phyloP scores from a whole-genome alignment of 2,888 invertebrate species.

The Bibio marci region DNA sequence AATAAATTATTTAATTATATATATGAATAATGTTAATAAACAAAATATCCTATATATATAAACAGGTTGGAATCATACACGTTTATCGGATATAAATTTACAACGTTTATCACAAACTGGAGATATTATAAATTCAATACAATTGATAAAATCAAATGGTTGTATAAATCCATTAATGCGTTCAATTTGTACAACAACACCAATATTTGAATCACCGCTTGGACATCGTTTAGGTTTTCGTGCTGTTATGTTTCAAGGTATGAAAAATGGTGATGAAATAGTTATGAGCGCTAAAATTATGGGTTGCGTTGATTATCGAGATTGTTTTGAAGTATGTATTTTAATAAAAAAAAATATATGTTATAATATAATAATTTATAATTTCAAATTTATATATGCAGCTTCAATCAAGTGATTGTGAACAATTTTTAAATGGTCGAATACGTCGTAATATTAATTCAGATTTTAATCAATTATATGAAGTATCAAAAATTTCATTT shows the following conservation, averaged over 20 bases:
- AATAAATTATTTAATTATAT: too few relatives aligned
- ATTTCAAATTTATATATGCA: too few relatives aligned
- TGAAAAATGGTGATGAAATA: constrained; percentile 38
- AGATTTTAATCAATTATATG: constrained; percentile 12
- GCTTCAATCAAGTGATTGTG: too few relatives aligned
- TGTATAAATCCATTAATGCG: constrained; percentile 32
- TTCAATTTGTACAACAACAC: constrained; percentile 29
- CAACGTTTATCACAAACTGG: constrained; percentile 22
- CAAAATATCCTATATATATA: too few relatives aligned
- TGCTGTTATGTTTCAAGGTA: constrained; percentile 41
- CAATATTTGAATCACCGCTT: constrained; percentile 28
- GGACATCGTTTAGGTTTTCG: constrained; percentile 31
- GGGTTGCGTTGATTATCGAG: constrained; percentile 35
- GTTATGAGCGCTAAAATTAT: constrained; percentile 35
- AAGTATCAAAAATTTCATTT: constrained; percentile 22
- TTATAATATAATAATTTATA: background rate
- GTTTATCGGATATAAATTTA: constrained; percentile 34
- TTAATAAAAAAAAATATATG: background rate
- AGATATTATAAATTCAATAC: constrained; percentile 23
- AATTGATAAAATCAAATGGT: constrained; percentile 29
- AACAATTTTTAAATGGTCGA: too few relatives aligned
- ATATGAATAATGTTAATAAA: too few relatives aligned
- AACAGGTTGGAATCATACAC: constrained; percentile 36
- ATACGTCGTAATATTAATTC: too few relatives aligned
- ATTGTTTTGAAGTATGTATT: constrained; percentile 30